These are phyloP conservation scores for Flexamia atlantica DNA, from an alignment of 2,888 invertebrate species.

Conservation along the genomic window DNA sequence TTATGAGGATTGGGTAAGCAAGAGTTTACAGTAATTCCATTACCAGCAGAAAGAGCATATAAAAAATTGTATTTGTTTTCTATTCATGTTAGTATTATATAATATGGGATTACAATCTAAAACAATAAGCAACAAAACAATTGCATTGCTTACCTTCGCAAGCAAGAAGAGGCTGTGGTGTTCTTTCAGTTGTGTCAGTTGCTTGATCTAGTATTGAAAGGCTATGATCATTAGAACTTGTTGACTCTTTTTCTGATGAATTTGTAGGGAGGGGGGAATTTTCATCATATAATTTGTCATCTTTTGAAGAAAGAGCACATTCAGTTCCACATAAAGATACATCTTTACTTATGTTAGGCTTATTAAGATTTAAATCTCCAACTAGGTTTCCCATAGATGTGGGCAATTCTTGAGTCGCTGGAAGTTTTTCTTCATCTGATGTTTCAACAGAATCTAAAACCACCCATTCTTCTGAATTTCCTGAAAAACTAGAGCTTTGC, in stretches of 20 bases:
- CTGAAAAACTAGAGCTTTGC: background rate
- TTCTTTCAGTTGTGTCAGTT: background rate
- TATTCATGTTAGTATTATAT: too few species aligned
- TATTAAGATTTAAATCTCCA: background rate
- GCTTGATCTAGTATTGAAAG: background rate
- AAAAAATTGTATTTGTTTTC: too few species aligned
- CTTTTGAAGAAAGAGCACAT: background rate
- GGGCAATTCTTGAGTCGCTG: background rate
- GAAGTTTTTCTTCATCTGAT: constrained; percentile 8
- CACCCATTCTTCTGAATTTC: constrained; percentile 34
- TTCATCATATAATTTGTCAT: background rate
- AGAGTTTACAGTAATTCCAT: too few species aligned
- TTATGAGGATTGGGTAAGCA: too few species aligned
- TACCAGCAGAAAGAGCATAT: too few species aligned
- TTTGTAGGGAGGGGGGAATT: background rate
- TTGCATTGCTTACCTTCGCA: background rate
- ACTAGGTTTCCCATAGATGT: background rate
- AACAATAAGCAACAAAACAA: too few species aligned
- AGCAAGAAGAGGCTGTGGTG: background rate
- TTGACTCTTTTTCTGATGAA: background rate
- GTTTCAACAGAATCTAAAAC: constrained; percentile 38
- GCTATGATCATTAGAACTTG: background rate
- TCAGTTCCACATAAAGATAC: background rate
- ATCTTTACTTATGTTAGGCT: background rate
- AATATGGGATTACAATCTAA: too few species aligned